Base-by-base conservation (phyloP, 2,113 vertebrate genomes). In the Dunckerocampus dactyliophorus region DNA sequence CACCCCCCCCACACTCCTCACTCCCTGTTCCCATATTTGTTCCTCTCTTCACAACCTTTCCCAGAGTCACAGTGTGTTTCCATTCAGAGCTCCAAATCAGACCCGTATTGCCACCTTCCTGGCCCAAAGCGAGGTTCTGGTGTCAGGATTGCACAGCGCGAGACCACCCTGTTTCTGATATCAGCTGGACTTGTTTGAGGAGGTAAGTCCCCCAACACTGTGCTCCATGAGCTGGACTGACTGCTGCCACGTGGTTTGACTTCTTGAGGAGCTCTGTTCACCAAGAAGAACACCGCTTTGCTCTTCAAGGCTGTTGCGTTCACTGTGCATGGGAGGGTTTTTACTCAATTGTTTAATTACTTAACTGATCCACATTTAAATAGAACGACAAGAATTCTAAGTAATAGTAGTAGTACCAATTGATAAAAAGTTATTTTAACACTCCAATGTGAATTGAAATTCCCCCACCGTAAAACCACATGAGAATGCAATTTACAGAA, bases 1-100 rank as follows among this genome's bases (percentile, higher is more conserved):
- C 82, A 76, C 80, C 82, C 73, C 70, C 31, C 31, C 31, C 31
- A 1, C 6, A 5, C 31, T 72, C 71, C 28, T 74, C 20, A 37
- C 77, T 63, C 51, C 62, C 61, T 75, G 65, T 64, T 72, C 63
- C 58, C 71, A 81, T 76, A 81, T 84, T 82, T 80, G 71, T 75
- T 84, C 64, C 66, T 78, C 58, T 76, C 74, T 77, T 70, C 46
- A 52, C 46, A 74, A 56, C 55, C 59, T 72, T 61, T 77, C 61
- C 49, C 65, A 14, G 62, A 72, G 52, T 60, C 52, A 17, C 54
- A 57, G 58, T 75, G 55, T 58, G 49, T 69, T 71, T 60, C 65
- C 66, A 62, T 67, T 52, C 66, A 65, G 65, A 56, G 45, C 64
- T 84, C 65, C 71, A 70, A 46, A 81, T 61, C 53, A 62, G 59